These are phyloP conservation scores for Actinostola sp. DNA, from an alignment of 92 coral and sea anemone genomes.

Conservation along the genomic window DNA sequence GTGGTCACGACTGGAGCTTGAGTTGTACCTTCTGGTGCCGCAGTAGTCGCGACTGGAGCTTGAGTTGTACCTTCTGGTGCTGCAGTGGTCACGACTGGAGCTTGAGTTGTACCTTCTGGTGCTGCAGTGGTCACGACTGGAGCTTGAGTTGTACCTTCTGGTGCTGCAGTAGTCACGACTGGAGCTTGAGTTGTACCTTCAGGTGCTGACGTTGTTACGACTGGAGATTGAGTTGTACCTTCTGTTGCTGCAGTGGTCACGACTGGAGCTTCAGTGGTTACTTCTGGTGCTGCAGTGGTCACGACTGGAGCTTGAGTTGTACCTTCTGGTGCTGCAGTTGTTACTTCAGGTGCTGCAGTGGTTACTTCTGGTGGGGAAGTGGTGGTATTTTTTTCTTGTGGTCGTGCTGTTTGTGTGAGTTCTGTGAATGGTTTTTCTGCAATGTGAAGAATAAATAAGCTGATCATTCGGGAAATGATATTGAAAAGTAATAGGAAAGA, in stretches of 20 bases:
- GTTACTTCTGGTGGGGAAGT: too few relatives aligned
- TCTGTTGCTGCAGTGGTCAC: not conserved
- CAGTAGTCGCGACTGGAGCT: not conserved
- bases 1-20: not conserved
- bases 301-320: not conserved
- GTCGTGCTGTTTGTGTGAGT: not conserved
- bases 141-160: not conserved
- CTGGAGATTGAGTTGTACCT: not conserved
- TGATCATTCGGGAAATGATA: too few relatives aligned
- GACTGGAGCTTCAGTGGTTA: not conserved
- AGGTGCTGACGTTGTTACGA: not conserved
- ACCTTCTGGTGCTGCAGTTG: constrained; percentile 7
- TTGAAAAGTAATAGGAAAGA: too few relatives aligned
- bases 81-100: not conserved
- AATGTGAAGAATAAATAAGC: not conserved
- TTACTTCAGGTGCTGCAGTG: constrained; percentile 12
- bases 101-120: not conserved
- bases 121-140: not conserved
- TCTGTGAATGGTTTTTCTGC: not conserved
- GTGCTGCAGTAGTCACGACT: not conserved
- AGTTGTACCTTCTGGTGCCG: not conserved
- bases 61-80: not conserved
- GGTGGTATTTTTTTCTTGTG: not conserved
- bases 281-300: constrained; percentile 11
- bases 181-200: not conserved